Evolutionary conservation across 1,140 invertebrate genomes (phyloP).

Genomic region (Ostrea edulis): DNA sequence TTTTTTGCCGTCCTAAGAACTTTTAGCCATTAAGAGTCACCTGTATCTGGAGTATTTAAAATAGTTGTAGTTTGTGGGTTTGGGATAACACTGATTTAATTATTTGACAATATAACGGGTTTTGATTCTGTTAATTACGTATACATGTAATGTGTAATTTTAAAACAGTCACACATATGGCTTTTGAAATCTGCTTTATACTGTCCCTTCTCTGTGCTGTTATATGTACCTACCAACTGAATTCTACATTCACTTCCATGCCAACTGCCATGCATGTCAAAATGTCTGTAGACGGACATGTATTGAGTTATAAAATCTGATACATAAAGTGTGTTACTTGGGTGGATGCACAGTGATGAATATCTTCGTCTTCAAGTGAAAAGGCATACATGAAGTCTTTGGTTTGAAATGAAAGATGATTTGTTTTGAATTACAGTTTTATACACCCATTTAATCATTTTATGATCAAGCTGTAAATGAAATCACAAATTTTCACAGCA

Average conservation of each 20-base stretch:
- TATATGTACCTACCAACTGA: background rate
- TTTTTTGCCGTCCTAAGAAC: no score
- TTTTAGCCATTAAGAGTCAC: no score
- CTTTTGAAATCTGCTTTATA: constrained; percentile 13
- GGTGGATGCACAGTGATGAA: background rate
- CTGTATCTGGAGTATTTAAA: no score
- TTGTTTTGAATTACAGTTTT: no score
- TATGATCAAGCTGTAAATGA: no score
- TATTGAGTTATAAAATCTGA: background rate
- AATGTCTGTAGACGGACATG: background rate
- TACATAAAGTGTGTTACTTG: background rate
- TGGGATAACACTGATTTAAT: background rate
- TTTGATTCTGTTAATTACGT: no score
- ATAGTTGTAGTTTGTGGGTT: background rate
- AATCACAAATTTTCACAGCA: no score
- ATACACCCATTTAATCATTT: no score
- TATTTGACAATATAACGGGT: background rate
- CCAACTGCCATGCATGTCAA: background rate
- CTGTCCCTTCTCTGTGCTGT: background rate
- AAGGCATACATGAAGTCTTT: no score
- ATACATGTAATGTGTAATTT: background rate
- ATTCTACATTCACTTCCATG: background rate
- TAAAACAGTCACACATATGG: background rate
- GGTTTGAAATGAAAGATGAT: no score
- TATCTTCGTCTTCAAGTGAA: no score